These are phyloP conservation scores for Danionella dracula DNA, from an alignment of 2,797 vertebrate genomes.

Conservation along the genomic window DNA sequence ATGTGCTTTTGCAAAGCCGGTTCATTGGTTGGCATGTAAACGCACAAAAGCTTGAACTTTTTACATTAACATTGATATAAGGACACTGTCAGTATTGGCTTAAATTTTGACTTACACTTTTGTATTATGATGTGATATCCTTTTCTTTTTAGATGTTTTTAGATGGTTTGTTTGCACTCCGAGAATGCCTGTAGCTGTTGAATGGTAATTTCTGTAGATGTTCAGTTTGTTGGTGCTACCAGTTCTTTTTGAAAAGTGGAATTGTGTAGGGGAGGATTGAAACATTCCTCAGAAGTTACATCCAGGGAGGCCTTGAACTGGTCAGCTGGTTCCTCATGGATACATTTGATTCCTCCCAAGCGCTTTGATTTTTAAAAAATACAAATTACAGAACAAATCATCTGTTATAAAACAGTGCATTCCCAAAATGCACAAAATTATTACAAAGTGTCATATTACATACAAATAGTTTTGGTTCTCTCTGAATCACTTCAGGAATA, in stretches of 20 bases:
- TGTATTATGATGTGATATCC: too few species aligned
- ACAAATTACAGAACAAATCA: conserved; percentile 8
- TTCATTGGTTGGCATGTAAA: too few species aligned
- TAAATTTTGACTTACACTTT: too few species aligned
- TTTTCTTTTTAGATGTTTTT: conserved; percentile 13
- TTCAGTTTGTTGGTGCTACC: conserved; percentile 18
- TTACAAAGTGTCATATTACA: neutral
- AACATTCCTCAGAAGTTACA: conserved; percentile 17
- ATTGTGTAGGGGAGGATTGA: neutral
- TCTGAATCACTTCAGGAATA: too few species aligned
- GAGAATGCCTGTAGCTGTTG: neutral
- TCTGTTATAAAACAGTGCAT: neutral
- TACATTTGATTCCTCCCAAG: conserved; percentile 16
- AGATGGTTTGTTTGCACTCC: conserved; percentile 22
- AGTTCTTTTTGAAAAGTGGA: neutral
- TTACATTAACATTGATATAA: too few species aligned
- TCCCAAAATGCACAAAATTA: neutral
- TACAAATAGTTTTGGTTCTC: neutral
- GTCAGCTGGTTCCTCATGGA: neutral
- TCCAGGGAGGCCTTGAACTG: conserved; percentile 2
- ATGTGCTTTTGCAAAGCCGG: too few species aligned
- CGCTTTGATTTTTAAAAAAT: neutral
- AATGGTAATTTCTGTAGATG: conserved; percentile 1
- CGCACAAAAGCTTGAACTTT: too few species aligned
- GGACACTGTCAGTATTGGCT: too few species aligned